Evolutionary conservation across 2,797 vertebrate species (phyloP), one percentile per base, ranked within the genome.

Genomic region (Karalla daura): DNA sequence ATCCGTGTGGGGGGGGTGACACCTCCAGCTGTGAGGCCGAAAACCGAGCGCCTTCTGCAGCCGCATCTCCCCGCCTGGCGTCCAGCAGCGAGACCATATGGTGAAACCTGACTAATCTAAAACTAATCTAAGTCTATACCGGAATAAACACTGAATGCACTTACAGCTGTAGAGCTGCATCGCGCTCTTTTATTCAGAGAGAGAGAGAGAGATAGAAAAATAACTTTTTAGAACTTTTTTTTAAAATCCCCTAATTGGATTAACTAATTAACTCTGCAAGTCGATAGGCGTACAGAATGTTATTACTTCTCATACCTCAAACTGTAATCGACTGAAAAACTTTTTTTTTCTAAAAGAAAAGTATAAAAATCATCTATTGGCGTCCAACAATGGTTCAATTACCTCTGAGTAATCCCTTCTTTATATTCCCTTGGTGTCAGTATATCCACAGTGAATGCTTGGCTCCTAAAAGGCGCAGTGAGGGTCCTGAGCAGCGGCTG

Each of bases 21-120:
- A 90, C 88, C 88, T 92, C 92, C 93, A 91, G 90, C 91, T 94
- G 90, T 79, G 92, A 85, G 83, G 82, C 82, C 78, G 82, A 86
- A n/a, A 65, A 65, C 54, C 21, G 61, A 82, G 74, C 74, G 65
- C 85, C 84, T 87, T 28, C 83, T 71, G 86, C 62, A 70, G 86
- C 70, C 35, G 53, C 83, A 76, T 83, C 74, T 87, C 74, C 63
- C 63, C 49, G 62, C 78, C 63, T 52, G 71, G 77, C 69, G 78
- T 83, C 83, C 86, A 65, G 81, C 52, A 79, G 74, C 60, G 80
- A 68, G 63, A 54, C 82, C 86, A 91, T 89, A 89, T 86, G 86
- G 77, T 73, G 70, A 74, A 62, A 35, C 43, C 20, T 45, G 17
- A 67, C 70, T 65, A 27, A 70, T 63, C 25, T 75, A 44, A 21